Conservation (phyloP, 2,113 vertebrate species). For the Psephotus haematonotus region DNA sequence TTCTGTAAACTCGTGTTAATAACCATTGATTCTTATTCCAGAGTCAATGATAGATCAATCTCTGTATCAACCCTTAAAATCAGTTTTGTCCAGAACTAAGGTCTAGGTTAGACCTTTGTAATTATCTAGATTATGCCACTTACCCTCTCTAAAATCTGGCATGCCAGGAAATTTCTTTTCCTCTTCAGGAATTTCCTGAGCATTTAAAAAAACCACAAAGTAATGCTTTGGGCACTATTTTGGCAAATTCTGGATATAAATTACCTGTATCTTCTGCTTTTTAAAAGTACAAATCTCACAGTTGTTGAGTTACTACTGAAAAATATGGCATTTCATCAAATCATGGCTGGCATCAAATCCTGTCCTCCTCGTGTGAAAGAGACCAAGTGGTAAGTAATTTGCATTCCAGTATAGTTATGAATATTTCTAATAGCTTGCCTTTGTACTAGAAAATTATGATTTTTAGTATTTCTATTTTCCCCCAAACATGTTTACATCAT, state of each 20-base stretch:
- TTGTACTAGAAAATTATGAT: not conserved
- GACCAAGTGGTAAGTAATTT: not conserved
- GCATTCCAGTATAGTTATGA: not conserved
- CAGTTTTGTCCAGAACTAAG: not conserved
- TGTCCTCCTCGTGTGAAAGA: not conserved
- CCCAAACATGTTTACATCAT: not conserved
- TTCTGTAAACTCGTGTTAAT: not conserved
- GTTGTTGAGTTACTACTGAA: not conserved
- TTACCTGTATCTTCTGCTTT: not conserved
- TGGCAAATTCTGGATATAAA: not conserved
- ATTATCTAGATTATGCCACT: not conserved
- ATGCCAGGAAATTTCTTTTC: not conserved
- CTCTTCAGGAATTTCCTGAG: not conserved
- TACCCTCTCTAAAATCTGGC: not conserved
- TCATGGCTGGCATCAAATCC: not conserved
- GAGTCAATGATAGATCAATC: not conserved
- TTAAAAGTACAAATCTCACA: not conserved
- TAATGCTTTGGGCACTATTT: not conserved
- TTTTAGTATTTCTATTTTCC: not conserved
- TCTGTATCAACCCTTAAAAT: not conserved
- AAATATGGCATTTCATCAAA: not conserved
- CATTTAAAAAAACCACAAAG: not conserved
- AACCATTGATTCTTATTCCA: not conserved
- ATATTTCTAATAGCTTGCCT: not conserved
- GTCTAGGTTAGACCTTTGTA: not conserved